phyloP scores from a whole-genome alignment of 2,888 invertebrate genomes.

The Apodemia duryi region DNA sequence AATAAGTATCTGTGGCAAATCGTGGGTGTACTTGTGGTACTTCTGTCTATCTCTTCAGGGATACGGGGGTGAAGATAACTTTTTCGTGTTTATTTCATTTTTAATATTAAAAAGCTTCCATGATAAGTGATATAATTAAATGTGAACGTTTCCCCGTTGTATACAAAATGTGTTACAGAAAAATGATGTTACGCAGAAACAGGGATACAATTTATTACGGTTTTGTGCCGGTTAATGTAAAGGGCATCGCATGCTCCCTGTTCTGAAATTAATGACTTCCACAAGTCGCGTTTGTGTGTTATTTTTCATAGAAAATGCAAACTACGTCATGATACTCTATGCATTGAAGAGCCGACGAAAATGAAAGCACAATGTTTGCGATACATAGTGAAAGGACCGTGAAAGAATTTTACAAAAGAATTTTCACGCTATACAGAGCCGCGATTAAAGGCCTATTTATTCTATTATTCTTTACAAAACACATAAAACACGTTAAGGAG shows the following conservation, averaged over 20 bases:
- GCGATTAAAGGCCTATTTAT: conserved; percentile 23
- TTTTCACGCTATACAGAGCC: conserved; percentile 25
- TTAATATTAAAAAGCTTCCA: neutral
- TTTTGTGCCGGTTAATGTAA: conserved; percentile 24
- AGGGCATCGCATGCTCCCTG: conserved; percentile 20
- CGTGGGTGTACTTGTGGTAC: no score
- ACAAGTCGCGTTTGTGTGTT: conserved; percentile 28
- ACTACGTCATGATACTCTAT: conserved; percentile 29
- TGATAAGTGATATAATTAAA: conserved; percentile 1
- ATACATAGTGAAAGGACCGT: conserved; percentile 32
- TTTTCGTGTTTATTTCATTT: no score
- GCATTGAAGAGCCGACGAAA: conserved; percentile 33
- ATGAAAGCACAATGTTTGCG: conserved; percentile 33
- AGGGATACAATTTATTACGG: conserved; percentile 8
- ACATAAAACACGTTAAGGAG: conserved; percentile 3
- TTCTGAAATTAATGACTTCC: conserved; percentile 31
- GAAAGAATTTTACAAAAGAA: conserved; percentile 30
- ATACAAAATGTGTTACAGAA: conserved; percentile 6
- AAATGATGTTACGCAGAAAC: neutral
- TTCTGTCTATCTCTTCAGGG: no score
- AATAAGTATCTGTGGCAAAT: no score
- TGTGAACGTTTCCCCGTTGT: neutral
- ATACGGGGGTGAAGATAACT: no score
- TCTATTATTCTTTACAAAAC: conserved; percentile 24
- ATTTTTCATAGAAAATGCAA: conserved; percentile 33